Evolutionary conservation across 2,888 invertebrate genomes (phyloP).

Genomic region (Prenolepis imparis): DNA sequence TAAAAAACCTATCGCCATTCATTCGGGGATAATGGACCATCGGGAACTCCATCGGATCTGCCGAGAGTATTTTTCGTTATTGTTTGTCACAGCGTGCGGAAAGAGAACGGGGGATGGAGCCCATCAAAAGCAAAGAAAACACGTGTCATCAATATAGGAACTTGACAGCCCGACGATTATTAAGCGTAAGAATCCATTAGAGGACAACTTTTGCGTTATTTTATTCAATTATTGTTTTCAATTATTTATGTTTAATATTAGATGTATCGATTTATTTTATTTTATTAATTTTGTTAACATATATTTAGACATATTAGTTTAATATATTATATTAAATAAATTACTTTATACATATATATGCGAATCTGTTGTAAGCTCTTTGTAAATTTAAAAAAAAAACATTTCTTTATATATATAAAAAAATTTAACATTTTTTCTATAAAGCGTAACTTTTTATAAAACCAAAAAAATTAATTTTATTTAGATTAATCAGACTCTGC

Average conservation of each 20-base stretch:
- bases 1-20: constrained; percentile 52
- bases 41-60: constrained; percentile 8
- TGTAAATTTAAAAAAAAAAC: too few relatives aligned
- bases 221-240: background rate
- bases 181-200: background rate
- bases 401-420: background rate
- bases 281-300: background rate
- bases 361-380: too few relatives aligned
- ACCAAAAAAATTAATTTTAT: background rate
- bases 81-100: constrained; percentile 3
- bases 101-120: background rate
- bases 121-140: background rate
- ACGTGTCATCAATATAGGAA: background rate
- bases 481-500: background rate
- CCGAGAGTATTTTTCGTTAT: constrained; percentile 33
- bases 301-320: too few relatives aligned
- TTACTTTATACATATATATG: too few relatives aligned
- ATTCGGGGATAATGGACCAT: constrained; percentile 59
- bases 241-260: background rate
- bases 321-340: too few relatives aligned
- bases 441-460: background rate
- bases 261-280: background rate
- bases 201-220: background rate
- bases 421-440: background rate
- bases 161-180: background rate